A percentile compares a stretch with the other conserved stretches of the same genome.
Evolutionary conservation across 2,797 vertebrate genomes (phyloP).

Genomic region (Tachyglossus aculeatus): DNA sequence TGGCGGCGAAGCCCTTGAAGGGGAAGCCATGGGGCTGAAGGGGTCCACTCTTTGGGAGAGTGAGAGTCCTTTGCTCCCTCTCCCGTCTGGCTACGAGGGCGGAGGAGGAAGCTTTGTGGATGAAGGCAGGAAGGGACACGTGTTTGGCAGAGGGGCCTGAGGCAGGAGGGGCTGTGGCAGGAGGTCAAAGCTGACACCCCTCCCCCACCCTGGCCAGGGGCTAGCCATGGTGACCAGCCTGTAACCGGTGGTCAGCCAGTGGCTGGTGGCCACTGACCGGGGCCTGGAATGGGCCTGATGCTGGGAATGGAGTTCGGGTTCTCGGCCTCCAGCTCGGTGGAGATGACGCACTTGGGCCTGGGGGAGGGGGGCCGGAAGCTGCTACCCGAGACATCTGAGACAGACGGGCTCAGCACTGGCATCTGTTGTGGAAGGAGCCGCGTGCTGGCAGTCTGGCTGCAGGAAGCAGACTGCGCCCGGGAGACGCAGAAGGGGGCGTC

Average conservation of each 20-base stretch:
- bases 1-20: too few species aligned
- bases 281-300: neutral
- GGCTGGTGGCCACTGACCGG: neutral
- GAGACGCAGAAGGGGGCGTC: neutral
- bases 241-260: fast-evolving
- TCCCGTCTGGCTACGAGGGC: slow-evolving; percentile 14
- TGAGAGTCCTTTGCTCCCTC: too few species aligned
- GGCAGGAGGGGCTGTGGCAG: fast-evolving
- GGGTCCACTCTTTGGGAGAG: too few species aligned
- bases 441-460: neutral
- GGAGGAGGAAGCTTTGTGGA: too few species aligned
- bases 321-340: neutral
- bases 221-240: neutral
- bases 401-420: neutral
- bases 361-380: neutral
- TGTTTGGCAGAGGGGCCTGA: neutral
- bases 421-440: fast-evolving
- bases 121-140: neutral
- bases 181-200: neutral
- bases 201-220: neutral
- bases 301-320: neutral
- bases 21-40: neutral
- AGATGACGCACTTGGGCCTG: fast-evolving
- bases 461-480: neutral
- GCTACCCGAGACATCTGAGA: neutral